Base-by-base conservation (phyloP, 64 coral and sea anemone genomes). In the Montipora sp. region DNA sequence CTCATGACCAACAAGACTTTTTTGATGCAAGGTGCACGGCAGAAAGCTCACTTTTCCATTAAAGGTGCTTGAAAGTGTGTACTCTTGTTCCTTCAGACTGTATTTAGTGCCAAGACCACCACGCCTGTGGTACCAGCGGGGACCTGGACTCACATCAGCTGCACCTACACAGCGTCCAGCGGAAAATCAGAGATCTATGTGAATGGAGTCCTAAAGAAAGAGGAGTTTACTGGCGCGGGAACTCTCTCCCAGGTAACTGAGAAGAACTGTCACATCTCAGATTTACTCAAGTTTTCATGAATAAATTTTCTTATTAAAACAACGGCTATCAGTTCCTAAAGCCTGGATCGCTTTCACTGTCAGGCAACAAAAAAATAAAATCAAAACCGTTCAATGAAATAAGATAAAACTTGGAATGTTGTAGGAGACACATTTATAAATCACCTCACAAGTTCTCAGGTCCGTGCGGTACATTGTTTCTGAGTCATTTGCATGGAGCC, bases 91-190 rank as follows among this genome's bases (percentile, higher is more conserved):
- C 59, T 51, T 44, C 78, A 97, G 95, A 97, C 95, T 7, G 89
- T 97, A 24, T 97, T 97, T 15, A 97, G 95, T 44, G 92, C 88
- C 63, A 77, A 84, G 10, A 94, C 95, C 0, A 79, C 36, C 18
- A 89, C 84, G 11, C 53, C 95, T 18, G 92, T 97, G 51, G 95
- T 97, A 75, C 95, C 95, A 48, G 95, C 95, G 7, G 89, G 89
- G 36, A 97, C 95, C n/a, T 97, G 95, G 95, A 97, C 95, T 14
- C 95, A 97, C 50, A 94, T 97, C 68, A 90, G 92, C 48, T 89
- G 92, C 24, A 97, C 95, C 1, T 97, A 94, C 78, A 67, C 73
- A 88, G 81, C 89, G 14, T 47, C 88, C 18, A 92, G 95, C 9
- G 95, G 95, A 9, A 94, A 94, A 84, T 90, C 95, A 14, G 78